These are phyloP conservation scores for Jordanella pulchra DNA, from an alignment of 2,797 vertebrate genomes.

Conservation along the genomic window DNA sequence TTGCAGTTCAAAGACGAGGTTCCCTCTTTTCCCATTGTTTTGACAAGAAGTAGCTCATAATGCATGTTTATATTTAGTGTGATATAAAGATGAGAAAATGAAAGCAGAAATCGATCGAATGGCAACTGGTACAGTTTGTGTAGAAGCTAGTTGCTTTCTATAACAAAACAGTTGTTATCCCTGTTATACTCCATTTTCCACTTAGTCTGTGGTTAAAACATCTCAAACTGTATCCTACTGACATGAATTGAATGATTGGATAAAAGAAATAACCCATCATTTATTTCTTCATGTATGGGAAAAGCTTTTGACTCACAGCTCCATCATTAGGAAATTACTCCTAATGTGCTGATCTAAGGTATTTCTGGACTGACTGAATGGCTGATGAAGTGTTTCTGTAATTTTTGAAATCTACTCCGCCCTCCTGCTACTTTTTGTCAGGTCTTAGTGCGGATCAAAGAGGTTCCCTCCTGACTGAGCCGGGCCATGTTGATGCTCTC, in stretches of 20 bases:
- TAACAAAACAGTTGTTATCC: neutral
- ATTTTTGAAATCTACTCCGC: conserved; percentile 56
- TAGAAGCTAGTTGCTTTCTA: neutral
- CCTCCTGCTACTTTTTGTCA: conserved; percentile 62
- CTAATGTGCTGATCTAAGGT: conserved; percentile 37
- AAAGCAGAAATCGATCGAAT: neutral
- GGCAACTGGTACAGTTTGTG: neutral
- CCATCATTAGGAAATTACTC: conserved; percentile 14
- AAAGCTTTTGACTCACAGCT: neutral
- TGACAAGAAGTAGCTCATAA: neutral
- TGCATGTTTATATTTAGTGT: neutral
- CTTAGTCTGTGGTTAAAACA: neutral
- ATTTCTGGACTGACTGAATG: conserved; percentile 39
- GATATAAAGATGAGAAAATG: neutral
- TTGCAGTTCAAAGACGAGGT: too few relatives aligned
- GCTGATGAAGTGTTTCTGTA: conserved; percentile 52
- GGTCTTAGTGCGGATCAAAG: conserved; percentile 75
- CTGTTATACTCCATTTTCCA: neutral
- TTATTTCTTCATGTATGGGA: neutral
- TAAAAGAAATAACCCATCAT: neutral
- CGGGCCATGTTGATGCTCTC: conserved; percentile 62
- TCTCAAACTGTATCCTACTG: neutral
- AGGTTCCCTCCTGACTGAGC: conserved; percentile 41
- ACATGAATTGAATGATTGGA: neutral
- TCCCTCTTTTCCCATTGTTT: neutral